These are phyloP conservation scores for Glyptemys insculpta DNA, from an alignment of 2,797 vertebrate species.

Conservation along the genomic window DNA sequence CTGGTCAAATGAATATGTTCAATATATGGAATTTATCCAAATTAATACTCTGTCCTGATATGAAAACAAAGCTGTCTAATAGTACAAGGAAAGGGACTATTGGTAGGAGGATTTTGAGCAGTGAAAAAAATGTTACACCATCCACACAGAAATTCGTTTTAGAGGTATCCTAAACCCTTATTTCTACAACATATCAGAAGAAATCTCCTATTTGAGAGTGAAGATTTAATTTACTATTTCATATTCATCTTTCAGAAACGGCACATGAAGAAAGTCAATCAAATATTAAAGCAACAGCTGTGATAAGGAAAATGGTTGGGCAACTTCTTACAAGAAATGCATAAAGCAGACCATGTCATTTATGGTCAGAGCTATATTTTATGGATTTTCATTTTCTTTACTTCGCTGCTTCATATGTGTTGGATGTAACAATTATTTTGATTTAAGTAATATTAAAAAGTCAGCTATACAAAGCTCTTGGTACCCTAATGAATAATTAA, in stretches of 20 bases:
- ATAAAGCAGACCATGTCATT: background rate
- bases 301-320: background rate
- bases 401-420: background rate
- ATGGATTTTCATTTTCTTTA: background rate
- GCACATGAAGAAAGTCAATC: background rate
- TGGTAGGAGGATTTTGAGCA: background rate
- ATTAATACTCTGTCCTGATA: background rate
- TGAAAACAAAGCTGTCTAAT: background rate
- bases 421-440: background rate
- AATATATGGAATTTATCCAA: background rate
- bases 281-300: background rate
- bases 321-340: background rate
- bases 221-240: background rate
- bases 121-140: rapidly evolving
- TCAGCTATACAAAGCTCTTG: background rate
- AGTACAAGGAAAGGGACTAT: background rate
- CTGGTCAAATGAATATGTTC: background rate
- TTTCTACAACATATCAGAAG: background rate
- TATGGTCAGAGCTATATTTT: background rate
- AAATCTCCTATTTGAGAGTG: background rate
- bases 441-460: background rate
- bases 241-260: background rate
- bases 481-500: background rate
- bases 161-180: background rate
- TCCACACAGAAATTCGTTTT: background rate